Evolutionary conservation across 2,113 vertebrate genomes (phyloP).

Genomic region (Equus przewalskii): DNA sequence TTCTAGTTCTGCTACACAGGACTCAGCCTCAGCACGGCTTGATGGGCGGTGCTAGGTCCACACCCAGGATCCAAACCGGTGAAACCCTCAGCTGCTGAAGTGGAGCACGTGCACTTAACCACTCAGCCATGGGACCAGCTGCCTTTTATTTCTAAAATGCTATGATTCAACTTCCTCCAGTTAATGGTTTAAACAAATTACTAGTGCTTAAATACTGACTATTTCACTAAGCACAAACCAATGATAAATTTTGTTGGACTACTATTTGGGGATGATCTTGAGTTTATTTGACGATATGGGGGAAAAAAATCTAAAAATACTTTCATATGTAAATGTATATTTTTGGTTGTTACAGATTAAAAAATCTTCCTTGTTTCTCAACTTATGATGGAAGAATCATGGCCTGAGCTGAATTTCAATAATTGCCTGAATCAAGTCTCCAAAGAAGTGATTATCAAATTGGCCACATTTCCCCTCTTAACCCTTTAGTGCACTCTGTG

Average conservation of each 20-base stretch:
- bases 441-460: background rate
- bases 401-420: background rate
- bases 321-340: background rate
- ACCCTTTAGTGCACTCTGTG: background rate
- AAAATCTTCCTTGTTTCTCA: constrained; percentile 10
- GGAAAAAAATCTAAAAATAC: background rate
- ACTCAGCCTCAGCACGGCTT: too few relatives aligned
- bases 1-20: too few relatives aligned
- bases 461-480: constrained; percentile 5
- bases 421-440: background rate
- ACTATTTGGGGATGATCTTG: constrained; percentile 40
- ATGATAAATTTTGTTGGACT: background rate
- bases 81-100: too few relatives aligned
- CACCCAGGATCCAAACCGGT: too few relatives aligned
- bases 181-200: constrained; percentile 29
- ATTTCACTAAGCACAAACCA: constrained; percentile 39
- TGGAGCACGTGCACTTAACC: too few relatives aligned
- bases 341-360: background rate
- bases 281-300: constrained; percentile 20
- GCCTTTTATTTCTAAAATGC: constrained; percentile 54
- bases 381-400: background rate
- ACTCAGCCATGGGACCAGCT: too few relatives aligned
- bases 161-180: background rate
- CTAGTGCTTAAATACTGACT: background rate
- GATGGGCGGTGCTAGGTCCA: too few relatives aligned